Evolutionary conservation across 2,888 invertebrate species (phyloP).

Genomic region (Cactoblastis cactorum): DNA sequence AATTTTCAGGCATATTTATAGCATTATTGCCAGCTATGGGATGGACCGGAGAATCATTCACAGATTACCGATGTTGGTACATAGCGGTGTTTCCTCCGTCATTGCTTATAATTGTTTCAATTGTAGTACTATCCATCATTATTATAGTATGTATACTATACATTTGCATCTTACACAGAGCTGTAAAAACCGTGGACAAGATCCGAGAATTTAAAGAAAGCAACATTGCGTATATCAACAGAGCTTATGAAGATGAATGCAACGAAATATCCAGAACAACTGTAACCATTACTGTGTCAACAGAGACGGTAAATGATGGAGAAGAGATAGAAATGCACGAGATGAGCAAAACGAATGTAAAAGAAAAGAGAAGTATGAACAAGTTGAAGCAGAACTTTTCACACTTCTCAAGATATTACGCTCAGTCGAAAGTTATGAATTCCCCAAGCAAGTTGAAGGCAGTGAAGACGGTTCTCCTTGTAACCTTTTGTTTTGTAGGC

Average conservation of each 20-base stretch:
- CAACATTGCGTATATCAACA: conserved; percentile 37
- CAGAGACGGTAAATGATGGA: conserved; percentile 28
- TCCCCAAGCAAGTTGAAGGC: conserved; percentile 77
- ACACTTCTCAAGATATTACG: conserved; percentile 28
- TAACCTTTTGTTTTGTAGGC: conserved; percentile 74
- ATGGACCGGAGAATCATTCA: conserved; percentile 65
- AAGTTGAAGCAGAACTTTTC: conserved; percentile 25
- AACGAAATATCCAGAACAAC: conserved; percentile 28
- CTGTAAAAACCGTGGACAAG: conserved; percentile 72
- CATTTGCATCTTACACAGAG: conserved; percentile 75
- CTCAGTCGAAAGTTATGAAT: conserved; percentile 28
- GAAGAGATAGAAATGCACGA: conserved; percentile 27
- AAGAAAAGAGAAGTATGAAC: conserved; percentile 22
- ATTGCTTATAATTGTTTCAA: conserved; percentile 67
- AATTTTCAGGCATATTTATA: conserved; percentile 45
- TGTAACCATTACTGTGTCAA: conserved; percentile 36
- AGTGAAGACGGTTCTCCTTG: conserved; percentile 78
- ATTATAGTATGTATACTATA: conserved; percentile 63
- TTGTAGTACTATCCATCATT: conserved; percentile 66
- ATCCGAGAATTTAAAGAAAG: conserved; percentile 53
- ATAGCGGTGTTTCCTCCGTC: conserved; percentile 74
- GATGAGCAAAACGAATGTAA: conserved; percentile 23
- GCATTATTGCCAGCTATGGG: conserved; percentile 51
- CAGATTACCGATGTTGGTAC: conserved; percentile 78
- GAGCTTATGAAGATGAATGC: conserved; percentile 43